phyloP scores from a whole-genome alignment of 2,113 vertebrate species.

The Muntiacus reevesi region DNA sequence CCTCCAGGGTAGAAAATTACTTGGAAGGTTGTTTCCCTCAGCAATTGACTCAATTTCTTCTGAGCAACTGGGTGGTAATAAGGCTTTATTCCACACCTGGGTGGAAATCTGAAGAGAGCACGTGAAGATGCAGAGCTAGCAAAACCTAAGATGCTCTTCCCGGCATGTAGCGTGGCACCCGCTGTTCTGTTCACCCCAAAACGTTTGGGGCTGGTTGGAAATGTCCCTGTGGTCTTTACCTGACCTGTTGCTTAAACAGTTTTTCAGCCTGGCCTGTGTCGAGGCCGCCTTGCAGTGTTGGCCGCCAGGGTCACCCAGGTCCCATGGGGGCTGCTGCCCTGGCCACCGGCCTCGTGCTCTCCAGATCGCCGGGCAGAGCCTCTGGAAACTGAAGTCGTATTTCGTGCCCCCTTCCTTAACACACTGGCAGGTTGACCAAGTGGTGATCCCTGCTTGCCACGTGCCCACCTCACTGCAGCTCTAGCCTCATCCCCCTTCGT shows the following conservation, averaged over 20 bases:
- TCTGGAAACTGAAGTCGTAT: background rate
- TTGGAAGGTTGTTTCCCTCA: background rate
- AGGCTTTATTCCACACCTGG: background rate
- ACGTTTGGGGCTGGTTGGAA: background rate
- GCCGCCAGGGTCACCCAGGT: background rate
- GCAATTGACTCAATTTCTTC: background rate
- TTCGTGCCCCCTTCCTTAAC: background rate
- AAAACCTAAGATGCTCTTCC: background rate
- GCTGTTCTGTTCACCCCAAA: background rate
- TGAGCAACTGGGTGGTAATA: background rate
- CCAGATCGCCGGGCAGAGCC: background rate
- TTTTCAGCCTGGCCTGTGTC: background rate
- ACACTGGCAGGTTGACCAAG: background rate
- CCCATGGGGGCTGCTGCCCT: background rate
- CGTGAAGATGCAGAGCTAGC: background rate
- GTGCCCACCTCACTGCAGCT: background rate
- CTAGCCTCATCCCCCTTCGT: background rate
- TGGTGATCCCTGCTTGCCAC: rapidly evolving
- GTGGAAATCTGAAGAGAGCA: background rate
- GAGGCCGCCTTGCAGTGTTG: rapidly evolving
- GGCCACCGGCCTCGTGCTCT: background rate
- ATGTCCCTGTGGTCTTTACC: background rate
- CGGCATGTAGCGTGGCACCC: rapidly evolving
- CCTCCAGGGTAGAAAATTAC: background rate
- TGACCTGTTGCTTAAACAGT: background rate